phyloP scores from a whole-genome alignment of 92 coral and sea anemone species.

The Porites rus region DNA sequence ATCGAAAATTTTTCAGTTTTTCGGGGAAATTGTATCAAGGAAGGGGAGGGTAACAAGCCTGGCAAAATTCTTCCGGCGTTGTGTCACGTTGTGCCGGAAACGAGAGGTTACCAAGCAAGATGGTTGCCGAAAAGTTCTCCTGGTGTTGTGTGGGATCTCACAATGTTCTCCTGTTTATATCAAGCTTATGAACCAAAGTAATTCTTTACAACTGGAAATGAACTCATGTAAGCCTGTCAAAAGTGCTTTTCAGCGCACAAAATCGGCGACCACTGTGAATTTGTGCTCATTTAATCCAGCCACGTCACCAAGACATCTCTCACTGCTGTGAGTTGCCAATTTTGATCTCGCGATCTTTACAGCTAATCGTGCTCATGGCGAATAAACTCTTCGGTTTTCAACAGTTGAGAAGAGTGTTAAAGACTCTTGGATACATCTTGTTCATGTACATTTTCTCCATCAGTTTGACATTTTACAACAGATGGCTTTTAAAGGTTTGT shows the following conservation, averaged over 20 bases:
- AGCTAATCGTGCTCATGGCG: neutral
- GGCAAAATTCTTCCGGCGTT: no score
- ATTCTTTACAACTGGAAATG: neutral
- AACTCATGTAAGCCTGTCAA: neutral
- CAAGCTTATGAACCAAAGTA: neutral
- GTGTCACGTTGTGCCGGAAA: no score
- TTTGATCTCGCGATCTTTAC: neutral
- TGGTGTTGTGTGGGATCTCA: neutral
- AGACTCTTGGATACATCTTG: constrained; percentile 68
- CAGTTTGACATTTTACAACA: constrained; percentile 93
- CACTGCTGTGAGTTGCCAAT: no score
- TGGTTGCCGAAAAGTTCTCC: constrained; percentile 1
- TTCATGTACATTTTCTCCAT: constrained; percentile 92
- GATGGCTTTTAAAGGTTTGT: constrained; percentile 82
- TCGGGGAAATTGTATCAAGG: no score
- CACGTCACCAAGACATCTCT: constrained; percentile 8
- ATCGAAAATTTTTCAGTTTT: no score
- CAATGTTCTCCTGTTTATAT: neutral
- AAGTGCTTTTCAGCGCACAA: neutral
- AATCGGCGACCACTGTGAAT: neutral
- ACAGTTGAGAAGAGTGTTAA: constrained; percentile 64
- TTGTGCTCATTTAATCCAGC: neutral
- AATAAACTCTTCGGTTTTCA: constrained; percentile 78
- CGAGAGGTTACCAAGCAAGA: constrained; percentile 43
- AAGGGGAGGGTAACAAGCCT: no score